Conservation (phyloP, 2,113 vertebrate species). For the Protobothrops mucrosquamatus region DNA sequence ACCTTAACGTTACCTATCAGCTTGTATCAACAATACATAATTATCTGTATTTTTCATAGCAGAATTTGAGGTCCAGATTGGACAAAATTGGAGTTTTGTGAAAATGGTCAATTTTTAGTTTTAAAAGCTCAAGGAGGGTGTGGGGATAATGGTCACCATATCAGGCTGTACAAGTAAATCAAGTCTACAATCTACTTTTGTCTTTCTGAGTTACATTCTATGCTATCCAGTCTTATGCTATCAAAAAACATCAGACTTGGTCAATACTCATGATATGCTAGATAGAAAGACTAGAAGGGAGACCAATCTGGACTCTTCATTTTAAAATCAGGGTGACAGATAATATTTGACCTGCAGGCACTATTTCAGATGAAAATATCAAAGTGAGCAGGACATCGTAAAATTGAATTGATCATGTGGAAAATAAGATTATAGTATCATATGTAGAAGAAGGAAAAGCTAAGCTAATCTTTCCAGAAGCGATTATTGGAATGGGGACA, state of each 20-base stretch:
- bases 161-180: background rate
- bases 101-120: background rate
- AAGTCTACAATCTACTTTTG: background rate
- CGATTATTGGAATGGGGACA: background rate
- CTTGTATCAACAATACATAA: background rate
- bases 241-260: conserved; percentile 25
- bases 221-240: conserved; percentile 30
- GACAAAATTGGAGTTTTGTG: background rate
- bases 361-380: conserved; percentile 44
- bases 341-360: conserved; percentile 49
- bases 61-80: background rate
- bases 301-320: conserved; percentile 35
- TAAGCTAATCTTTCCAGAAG: conserved; percentile 41
- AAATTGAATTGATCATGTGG: conserved; percentile 68
- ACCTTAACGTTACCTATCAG: background rate
- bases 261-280: conserved; percentile 54
- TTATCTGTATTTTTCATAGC: background rate
- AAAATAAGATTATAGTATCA: conserved; percentile 59
- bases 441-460: conserved; percentile 40
- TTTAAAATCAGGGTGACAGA: conserved; percentile 53
- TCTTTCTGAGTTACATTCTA: conserved; percentile 27
- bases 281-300: conserved; percentile 33
- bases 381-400: conserved; percentile 13
- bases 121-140: background rate
- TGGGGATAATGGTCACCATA: background rate